Evolutionary conservation across 1,140 invertebrate genomes (phyloP).

Genomic region (Anadara kagoshimensis): DNA sequence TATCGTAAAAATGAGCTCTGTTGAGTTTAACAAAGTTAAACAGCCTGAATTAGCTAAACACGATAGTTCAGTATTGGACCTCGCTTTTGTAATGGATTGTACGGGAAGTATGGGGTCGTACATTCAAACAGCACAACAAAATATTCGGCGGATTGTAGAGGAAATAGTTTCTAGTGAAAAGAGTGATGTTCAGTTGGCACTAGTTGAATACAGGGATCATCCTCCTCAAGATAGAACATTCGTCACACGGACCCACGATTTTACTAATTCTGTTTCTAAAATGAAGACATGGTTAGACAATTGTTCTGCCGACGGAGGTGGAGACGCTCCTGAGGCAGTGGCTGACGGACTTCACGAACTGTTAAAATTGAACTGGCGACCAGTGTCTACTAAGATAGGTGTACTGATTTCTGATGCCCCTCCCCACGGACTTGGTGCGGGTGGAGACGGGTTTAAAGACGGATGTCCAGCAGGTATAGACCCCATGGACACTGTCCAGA

Average conservation of each 20-base stretch:
- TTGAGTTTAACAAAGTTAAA: background rate
- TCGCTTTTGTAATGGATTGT: slow-evolving; percentile 69
- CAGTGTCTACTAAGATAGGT: slow-evolving; percentile 63
- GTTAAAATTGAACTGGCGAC: slow-evolving; percentile 59
- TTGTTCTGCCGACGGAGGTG: slow-evolving; percentile 59
- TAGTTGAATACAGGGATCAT: slow-evolving; percentile 68
- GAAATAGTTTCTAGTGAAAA: slow-evolving; percentile 60
- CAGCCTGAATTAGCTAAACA: slow-evolving; percentile 45
- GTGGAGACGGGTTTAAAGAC: slow-evolving; percentile 47
- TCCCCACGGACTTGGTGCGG: slow-evolving; percentile 56
- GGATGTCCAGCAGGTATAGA: slow-evolving; percentile 56
- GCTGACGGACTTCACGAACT: slow-evolving; percentile 64
- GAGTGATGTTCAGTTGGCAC: slow-evolving; percentile 58
- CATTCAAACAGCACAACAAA: slow-evolving; percentile 54
- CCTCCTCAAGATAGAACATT: slow-evolving; percentile 59
- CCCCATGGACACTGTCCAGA: slow-evolving; percentile 44
- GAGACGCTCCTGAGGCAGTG: slow-evolving; percentile 64
- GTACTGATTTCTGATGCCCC: slow-evolving; percentile 67
- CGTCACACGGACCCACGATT: slow-evolving; percentile 63
- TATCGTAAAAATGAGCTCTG: too few species aligned
- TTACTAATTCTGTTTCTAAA: slow-evolving; percentile 50
- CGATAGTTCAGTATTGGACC: slow-evolving; percentile 55
- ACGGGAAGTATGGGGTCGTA: slow-evolving; percentile 66
- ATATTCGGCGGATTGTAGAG: slow-evolving; percentile 63
- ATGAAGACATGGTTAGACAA: slow-evolving; percentile 63